phyloP scores from a whole-genome alignment of 2,888 invertebrate genomes.

The Anaspis maculata region DNA sequence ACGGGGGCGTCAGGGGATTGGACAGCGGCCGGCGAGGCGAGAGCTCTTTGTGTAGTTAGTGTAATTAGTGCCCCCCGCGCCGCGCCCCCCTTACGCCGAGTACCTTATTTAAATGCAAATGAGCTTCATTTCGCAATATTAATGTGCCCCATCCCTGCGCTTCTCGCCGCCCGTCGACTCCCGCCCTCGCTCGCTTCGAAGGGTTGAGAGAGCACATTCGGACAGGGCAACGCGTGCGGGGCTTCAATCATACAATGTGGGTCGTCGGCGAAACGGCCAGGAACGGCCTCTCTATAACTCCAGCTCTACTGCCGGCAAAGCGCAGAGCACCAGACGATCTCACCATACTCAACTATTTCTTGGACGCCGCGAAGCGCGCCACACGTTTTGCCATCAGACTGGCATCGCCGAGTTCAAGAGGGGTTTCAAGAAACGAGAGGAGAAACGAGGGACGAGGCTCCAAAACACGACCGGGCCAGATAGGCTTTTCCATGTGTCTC shows the following conservation, averaged over 20 bases:
- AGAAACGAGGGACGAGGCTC: too few relatives aligned
- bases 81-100: slow-evolving; percentile 32
- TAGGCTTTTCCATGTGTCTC: too few relatives aligned
- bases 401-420: too few relatives aligned
- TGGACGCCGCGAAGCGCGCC: too few relatives aligned
- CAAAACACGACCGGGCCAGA: too few relatives aligned
- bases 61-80: slow-evolving; percentile 42
- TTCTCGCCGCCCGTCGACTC: slow-evolving; percentile 24
- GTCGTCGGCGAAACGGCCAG: slow-evolving; percentile 11
- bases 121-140: slow-evolving; percentile 85
- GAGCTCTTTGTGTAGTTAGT: slow-evolving; percentile 47
- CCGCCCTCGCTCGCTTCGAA: slow-evolving; percentile 16
- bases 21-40: slow-evolving; percentile 43
- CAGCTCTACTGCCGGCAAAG: too few relatives aligned
- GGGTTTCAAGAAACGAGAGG: too few relatives aligned
- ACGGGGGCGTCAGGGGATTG: slow-evolving; percentile 25
- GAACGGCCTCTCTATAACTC: background rate
- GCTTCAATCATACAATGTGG: slow-evolving; percentile 24
- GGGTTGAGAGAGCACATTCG: slow-evolving; percentile 24
- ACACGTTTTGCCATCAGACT: too few relatives aligned
- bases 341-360: too few relatives aligned
- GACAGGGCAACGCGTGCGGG: slow-evolving; percentile 22
- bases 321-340: too few relatives aligned
- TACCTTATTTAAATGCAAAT: slow-evolving; percentile 84
- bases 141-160: slow-evolving; percentile 58